Conservation (phyloP, 2,797 vertebrate species). For the Takifugu rubripes region DNA sequence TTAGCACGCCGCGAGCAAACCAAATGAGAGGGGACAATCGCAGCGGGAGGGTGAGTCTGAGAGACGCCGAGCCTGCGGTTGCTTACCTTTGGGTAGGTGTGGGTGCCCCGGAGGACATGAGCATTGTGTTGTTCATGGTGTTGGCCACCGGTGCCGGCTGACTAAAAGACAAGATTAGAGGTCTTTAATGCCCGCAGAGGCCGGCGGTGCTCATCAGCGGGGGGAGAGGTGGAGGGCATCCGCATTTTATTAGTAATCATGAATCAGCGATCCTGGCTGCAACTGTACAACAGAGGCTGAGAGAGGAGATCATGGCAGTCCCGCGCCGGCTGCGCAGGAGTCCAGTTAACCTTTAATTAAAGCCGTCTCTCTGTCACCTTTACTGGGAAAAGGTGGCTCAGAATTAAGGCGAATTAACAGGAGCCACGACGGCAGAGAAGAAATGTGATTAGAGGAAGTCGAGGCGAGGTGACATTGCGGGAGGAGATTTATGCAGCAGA, state of each 20-base stretch:
- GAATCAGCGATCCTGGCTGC: conserved; percentile 56
- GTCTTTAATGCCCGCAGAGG: conserved; percentile 64
- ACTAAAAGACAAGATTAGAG: conserved; percentile 78
- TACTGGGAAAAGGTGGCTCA: no score
- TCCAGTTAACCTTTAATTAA: conserved; percentile 30
- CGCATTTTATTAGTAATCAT: conserved; percentile 62
- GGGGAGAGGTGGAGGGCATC: conserved; percentile 39
- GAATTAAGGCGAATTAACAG: conserved; percentile 58
- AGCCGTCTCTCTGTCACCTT: conserved; percentile 25
- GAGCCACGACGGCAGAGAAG: conserved; percentile 50
- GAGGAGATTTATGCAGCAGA: conserved; percentile 52
- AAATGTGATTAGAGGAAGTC: conserved; percentile 67
- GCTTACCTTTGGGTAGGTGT: conserved; percentile 91
- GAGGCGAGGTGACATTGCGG: conserved; percentile 69
- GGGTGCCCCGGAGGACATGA: conserved; percentile 86
- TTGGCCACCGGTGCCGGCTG: conserved; percentile 74
- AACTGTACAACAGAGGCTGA: conserved; percentile 23
- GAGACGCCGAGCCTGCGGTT: conserved; percentile 6
- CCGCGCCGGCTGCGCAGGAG: background rate
- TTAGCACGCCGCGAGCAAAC: no score
- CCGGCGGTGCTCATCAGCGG: conserved; percentile 39
- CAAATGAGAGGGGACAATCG: background rate
- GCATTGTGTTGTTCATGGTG: conserved; percentile 90
- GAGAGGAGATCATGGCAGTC: conserved; percentile 15
- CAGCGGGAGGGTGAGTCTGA: conserved; percentile 3